A percentile compares a stretch with the other conserved stretches of the same genome.
These are phyloP conservation scores for Trichomalopsis sarcophagae DNA, from an alignment of 1,140 invertebrate genomes.

Conservation along the genomic window DNA sequence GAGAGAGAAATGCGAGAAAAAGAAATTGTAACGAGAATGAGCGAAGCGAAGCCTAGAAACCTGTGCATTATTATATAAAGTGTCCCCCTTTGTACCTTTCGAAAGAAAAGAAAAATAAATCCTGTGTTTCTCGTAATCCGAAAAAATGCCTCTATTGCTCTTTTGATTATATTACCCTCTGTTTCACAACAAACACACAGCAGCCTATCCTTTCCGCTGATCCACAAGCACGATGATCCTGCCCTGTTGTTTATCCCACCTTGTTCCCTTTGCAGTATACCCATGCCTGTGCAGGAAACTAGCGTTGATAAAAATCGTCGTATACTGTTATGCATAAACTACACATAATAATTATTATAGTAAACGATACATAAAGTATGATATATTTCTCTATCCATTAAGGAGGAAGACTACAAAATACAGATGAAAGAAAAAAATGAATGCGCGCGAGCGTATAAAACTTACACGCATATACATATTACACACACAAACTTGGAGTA, in stretches of 20 bases:
- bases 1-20: not conserved
- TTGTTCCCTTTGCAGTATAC: slow-evolving; percentile 54
- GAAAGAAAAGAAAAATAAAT: slow-evolving; percentile 31
- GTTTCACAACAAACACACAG: not conserved
- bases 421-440: slow-evolving; percentile 59
- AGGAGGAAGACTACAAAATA: slow-evolving; percentile 66
- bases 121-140: slow-evolving; percentile 41
- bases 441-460: slow-evolving; percentile 33
- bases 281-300: slow-evolving; percentile 66
- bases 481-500: slow-evolving; percentile 42
- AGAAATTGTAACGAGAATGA: slow-evolving; percentile 42
- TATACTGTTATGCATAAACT: slow-evolving; percentile 76
- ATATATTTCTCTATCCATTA: slow-evolving; percentile 76
- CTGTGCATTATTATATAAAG: slow-evolving; percentile 41
- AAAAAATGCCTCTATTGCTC: slow-evolving; percentile 34
- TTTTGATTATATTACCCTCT: not conserved
- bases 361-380: slow-evolving; percentile 75
- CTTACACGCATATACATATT: slow-evolving; percentile 42
- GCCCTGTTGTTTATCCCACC: slow-evolving; percentile 14
- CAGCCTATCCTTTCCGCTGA: not conserved
- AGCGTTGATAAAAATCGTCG: slow-evolving; percentile 73
- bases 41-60: slow-evolving; percentile 47
- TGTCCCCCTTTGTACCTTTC: slow-evolving; percentile 58
- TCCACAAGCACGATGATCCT: not conserved
- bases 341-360: slow-evolving; percentile 76